Evolutionary conservation across 2,113 vertebrate genomes (phyloP), one percentile per base, ranked within the genome.

Genomic region (Dasyornis broadbenti): DNA sequence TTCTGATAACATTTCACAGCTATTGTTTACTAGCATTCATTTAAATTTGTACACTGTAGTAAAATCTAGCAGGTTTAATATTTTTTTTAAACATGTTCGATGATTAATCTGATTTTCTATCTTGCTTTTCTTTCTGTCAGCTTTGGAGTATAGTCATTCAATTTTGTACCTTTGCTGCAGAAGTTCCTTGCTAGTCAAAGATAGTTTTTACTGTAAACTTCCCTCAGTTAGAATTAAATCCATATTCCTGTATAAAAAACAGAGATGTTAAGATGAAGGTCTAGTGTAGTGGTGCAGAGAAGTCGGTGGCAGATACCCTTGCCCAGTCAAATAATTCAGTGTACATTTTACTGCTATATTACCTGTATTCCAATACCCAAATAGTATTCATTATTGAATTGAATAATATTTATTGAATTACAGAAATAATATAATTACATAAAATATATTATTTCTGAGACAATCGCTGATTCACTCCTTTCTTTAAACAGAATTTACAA

Each of bases 81-180:
- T 15, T 31, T 11, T 72, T 47, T 52, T 1, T 2, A 49, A 35
- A 56, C 7, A 11, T 57, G 15, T 57, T 90, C 15, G 61, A 0
- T 64, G 16, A 30, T 49, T 69, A n/a, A 45, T 80, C 11, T 77
- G 28, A 59, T 88, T 89, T 92, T 88, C 37, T 69, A 0, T 60
- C 20, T 50, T 53, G 20, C 8, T 79, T 79, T 95, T 71, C 12
- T 71, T 65, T 69, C 63, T 64, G 24, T 59, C 12, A 15, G 7
- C 39, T 88, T 88, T 80, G 59, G 31, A 47, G 14, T 69, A 27
- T 8, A 50, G 33, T 40, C 33, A 9, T 61, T 57, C 2, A 33
- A 2, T 20, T 50, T 7, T 2, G 0, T 0, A 0, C 19, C 42
- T 57, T 70, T 93, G 17, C 56, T 52, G 40, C 57, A 33, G 37